Percentiles rank a stretch among this genome's conserved stretches.
phyloP scores from a whole-genome alignment of 2,113 vertebrate species.

The Elgaria multicarinata region DNA sequence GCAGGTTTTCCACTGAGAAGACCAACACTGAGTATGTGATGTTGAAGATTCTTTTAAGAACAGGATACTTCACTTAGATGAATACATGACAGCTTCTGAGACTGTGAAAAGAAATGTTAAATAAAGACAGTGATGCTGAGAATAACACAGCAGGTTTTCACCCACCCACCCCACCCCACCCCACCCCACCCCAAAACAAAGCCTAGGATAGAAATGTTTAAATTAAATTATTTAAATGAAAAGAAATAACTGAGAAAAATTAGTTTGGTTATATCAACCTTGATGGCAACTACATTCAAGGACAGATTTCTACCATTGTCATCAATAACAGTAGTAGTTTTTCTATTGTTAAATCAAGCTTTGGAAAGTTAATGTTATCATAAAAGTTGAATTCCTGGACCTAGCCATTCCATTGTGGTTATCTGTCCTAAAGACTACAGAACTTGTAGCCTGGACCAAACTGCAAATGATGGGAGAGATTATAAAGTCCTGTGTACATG shows the following conservation, averaged over 20 bases:
- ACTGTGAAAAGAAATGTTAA: constrained; percentile 7
- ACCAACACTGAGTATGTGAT: constrained; percentile 19
- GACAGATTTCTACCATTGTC: background rate
- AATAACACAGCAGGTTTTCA: constrained; percentile 3
- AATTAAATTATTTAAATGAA: constrained; percentile 22
- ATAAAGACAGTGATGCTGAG: background rate
- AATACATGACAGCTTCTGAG: constrained; percentile 4
- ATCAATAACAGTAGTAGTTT: background rate
- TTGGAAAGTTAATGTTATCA: no score
- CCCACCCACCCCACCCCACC: no score
- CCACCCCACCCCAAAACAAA: background rate
- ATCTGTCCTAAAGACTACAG: background rate
- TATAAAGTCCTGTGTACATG: background rate
- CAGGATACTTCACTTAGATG: background rate
- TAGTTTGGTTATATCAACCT: background rate
- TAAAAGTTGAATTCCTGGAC: background rate
- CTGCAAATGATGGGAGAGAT: background rate
- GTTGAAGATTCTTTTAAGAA: rapidly evolving
- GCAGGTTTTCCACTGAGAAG: background rate
- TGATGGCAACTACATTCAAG: background rate
- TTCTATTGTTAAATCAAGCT: background rate
- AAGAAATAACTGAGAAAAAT: background rate
- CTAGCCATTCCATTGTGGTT: background rate
- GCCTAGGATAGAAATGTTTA: background rate
- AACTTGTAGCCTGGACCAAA: background rate